These are phyloP conservation scores for Imbricaverruca yamaguchii DNA, from an alignment of 2,888 invertebrate species.

Conservation along the genomic window DNA sequence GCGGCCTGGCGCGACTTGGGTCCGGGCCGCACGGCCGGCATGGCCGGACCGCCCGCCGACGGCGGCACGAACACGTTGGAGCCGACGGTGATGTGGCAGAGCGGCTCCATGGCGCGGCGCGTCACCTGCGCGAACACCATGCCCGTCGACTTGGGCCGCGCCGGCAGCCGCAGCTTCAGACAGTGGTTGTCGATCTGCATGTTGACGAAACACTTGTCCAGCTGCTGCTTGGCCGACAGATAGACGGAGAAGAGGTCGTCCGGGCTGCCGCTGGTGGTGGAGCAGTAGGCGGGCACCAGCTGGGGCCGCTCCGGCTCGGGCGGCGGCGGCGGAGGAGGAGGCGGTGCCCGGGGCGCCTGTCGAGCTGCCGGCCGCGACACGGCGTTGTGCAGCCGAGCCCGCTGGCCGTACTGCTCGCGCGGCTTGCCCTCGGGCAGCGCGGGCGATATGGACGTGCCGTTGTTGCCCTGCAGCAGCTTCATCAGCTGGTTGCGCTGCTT, in stretches of 20 bases:
- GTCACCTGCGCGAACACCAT: constrained; percentile 10
- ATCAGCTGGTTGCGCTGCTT: constrained; percentile 5
- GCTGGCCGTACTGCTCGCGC: neutral
- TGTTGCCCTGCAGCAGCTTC: constrained; percentile 11
- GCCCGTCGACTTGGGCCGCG: neutral
- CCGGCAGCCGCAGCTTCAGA: constrained; percentile 7
- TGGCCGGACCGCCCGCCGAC: neutral
- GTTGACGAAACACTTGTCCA: neutral
- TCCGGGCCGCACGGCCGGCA: neutral
- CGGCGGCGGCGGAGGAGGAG: neutral
- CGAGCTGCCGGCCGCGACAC: too few relatives aligned
- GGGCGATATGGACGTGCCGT: neutral
- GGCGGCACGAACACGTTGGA: neutral
- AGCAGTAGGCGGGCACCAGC: neutral
- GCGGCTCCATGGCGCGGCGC: neutral
- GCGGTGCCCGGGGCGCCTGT: neutral
- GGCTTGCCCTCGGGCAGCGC: neutral
- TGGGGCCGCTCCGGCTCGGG: neutral
- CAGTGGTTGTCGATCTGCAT: constrained; percentile 13
- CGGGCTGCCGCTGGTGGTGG: neutral
- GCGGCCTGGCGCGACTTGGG: neutral
- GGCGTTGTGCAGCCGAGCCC: neutral
- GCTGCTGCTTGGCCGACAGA: neutral
- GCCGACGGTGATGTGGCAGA: neutral
- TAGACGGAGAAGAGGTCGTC: constrained; percentile 8